Conservation (phyloP, 2,797 vertebrate genomes). For the Microtus californicus region DNA sequence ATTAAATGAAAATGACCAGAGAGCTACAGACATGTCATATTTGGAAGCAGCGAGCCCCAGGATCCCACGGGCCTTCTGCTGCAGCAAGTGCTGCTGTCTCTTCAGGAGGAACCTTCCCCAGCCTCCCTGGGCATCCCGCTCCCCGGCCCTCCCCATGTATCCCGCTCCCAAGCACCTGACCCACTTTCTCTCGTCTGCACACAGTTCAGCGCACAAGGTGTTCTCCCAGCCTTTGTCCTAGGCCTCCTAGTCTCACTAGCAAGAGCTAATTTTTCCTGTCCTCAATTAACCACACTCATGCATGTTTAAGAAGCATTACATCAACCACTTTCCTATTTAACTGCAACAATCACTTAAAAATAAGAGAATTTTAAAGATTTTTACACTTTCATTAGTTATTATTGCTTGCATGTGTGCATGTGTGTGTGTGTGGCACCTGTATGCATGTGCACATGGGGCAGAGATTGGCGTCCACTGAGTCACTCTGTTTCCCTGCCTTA, state of each 20-base stretch:
- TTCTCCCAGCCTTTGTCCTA: not conserved
- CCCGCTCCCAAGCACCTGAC: not conserved
- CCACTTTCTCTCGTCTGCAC: not conserved
- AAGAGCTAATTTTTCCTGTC: not conserved
- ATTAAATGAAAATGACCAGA: not conserved
- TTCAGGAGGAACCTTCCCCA: not conserved
- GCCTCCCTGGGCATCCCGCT: not conserved
- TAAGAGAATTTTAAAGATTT: not conserved
- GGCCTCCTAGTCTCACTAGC: not conserved
- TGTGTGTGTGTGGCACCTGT: not conserved
- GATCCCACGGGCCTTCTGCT: not conserved
- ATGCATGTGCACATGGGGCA: not conserved
- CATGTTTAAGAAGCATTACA: not conserved
- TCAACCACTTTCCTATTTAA: slow-evolving; percentile 25
- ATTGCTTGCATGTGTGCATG: too few species aligned
- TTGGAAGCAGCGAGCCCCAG: not conserved
- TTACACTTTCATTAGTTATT: not conserved
- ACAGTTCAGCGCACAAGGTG: not conserved
- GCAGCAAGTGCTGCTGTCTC: not conserved
- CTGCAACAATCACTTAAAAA: not conserved
- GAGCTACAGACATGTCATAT: not conserved
- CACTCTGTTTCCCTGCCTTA: not conserved
- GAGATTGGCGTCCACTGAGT: not conserved
- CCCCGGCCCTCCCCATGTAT: not conserved
- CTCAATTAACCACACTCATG: not conserved